A percentile compares a stretch with the other conserved stretches of the same genome.
Conservation (phyloP, 2,797 vertebrate genomes). For the Sarcoramphus papa region DNA sequence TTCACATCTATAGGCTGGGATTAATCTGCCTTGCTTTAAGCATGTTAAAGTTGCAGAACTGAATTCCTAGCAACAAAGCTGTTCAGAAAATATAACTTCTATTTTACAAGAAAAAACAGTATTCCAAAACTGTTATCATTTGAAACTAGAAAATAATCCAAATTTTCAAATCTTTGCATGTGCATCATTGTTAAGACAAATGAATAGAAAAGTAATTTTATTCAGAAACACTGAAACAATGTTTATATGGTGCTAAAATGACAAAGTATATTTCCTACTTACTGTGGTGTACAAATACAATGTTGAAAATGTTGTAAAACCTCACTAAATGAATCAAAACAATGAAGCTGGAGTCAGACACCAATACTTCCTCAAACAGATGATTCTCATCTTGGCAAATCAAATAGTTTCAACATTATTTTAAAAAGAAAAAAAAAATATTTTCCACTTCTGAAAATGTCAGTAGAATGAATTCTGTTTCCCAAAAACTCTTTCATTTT, state of each 20-base stretch:
- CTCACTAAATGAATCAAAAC: background rate
- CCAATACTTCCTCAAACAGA: background rate
- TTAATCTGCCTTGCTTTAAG: background rate
- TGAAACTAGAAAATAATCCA: background rate
- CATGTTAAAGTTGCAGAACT: background rate
- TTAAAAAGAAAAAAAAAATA: background rate
- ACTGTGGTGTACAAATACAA: background rate
- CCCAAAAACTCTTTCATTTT: fast-evolving
- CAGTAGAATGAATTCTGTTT: background rate
- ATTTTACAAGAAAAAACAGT: background rate
- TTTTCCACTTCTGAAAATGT: background rate
- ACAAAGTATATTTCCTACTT: background rate
- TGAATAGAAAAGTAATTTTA: background rate
- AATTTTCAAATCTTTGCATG: background rate
- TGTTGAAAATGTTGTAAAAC: background rate
- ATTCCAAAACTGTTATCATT: background rate
- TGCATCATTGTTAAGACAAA: background rate
- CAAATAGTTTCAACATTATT: background rate
- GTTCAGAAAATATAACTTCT: background rate
- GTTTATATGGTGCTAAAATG: background rate
- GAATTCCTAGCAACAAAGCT: background rate
- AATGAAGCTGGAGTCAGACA: background rate
- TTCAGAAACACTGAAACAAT: background rate
- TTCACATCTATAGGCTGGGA: background rate
- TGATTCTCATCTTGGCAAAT: background rate